phyloP scores from a whole-genome alignment of 2,888 invertebrate genomes.

The Clitarchus hookeri region DNA sequence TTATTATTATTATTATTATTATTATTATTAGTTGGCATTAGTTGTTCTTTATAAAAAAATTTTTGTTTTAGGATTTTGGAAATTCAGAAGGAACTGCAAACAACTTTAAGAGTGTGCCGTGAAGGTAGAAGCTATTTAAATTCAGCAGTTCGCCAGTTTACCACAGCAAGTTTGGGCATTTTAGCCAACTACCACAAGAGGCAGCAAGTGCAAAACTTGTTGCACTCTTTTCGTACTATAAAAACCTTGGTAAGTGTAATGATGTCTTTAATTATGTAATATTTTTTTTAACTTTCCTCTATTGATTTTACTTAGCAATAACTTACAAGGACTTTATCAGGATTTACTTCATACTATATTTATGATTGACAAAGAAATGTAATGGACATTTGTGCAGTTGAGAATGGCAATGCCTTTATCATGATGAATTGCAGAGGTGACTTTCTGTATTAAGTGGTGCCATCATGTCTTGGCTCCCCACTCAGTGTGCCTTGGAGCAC shows the following conservation, averaged over 20 bases:
- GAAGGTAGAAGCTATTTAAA: conserved; percentile 73
- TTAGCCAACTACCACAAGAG: conserved; percentile 89
- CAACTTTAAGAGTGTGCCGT: conserved; percentile 72
- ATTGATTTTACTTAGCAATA: too few relatives aligned
- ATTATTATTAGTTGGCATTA: not conserved
- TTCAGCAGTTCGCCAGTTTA: conserved; percentile 79
- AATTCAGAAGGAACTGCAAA: conserved; percentile 70
- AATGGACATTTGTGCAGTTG: too few relatives aligned
- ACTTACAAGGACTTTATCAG: too few relatives aligned
- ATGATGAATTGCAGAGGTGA: too few relatives aligned
- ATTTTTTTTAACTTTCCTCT: not conserved
- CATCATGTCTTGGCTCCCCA: too few relatives aligned
- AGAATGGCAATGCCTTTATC: too few relatives aligned
- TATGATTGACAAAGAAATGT: too few relatives aligned
- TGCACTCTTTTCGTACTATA: conserved; percentile 78
- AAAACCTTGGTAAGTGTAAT: conserved; percentile 70
- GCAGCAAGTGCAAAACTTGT: conserved; percentile 77
- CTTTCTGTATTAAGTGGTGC: too few relatives aligned
- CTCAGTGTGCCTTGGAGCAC: too few relatives aligned
- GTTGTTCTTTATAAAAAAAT: not conserved
- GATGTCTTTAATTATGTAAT: not conserved
- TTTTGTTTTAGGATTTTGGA: conserved; percentile 61
- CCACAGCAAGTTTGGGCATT: conserved; percentile 83
- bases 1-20: too few relatives aligned
- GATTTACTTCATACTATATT: too few relatives aligned